A percentile compares a stretch with the other conserved stretches of the same genome.
Conservation (phyloP, 1,140 invertebrate genomes). For the Berghia stephanieae region DNA sequence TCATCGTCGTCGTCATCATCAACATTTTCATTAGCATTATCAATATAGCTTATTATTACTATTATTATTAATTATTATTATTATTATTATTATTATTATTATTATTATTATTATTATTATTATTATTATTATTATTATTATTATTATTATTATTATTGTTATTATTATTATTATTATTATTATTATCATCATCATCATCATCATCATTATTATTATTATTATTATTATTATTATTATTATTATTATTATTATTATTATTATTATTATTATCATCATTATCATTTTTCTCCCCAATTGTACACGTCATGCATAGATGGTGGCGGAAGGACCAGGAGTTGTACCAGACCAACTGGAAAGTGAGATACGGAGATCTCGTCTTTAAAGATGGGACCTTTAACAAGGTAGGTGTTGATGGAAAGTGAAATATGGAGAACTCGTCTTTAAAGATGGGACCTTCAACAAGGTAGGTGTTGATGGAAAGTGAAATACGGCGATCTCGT, state of each 20-base stretch:
- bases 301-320: too few relatives aligned
- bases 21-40: background rate
- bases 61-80: too few relatives aligned
- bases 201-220: background rate
- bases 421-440: too few relatives aligned
- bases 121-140: slow-evolving; percentile 4
- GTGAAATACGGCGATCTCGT: too few relatives aligned
- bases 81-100: background rate
- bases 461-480: too few relatives aligned
- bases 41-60: background rate
- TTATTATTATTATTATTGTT: slow-evolving; percentile 4
- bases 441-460: too few relatives aligned
- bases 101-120: slow-evolving; percentile 4
- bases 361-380: too few relatives aligned
- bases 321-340: too few relatives aligned
- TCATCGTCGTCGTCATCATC: slow-evolving; percentile 1
- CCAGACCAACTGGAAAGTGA: too few relatives aligned
- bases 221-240: background rate
- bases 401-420: too few relatives aligned
- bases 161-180: slow-evolving; percentile 4
- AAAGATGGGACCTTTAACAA: too few relatives aligned
- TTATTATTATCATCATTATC: background rate
- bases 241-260: background rate
- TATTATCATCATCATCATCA: slow-evolving; percentile 3
- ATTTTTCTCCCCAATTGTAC: too few relatives aligned